Base-by-base conservation (phyloP, 2,797 vertebrate genomes). In the Chanos chanos region DNA sequence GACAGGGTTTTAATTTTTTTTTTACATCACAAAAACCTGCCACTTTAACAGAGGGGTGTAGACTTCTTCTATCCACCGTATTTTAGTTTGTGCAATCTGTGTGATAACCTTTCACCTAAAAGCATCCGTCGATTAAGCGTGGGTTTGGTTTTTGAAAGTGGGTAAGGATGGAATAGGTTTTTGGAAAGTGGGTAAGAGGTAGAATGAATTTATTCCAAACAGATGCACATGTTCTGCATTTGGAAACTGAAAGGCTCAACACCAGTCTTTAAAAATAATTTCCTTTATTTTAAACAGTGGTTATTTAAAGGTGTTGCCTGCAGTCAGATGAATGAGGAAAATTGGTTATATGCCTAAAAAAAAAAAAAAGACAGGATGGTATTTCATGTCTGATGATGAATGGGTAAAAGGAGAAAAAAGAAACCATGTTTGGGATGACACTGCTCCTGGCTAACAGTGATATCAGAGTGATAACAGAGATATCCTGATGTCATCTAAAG, bases 231-330 rank as follows among this genome's bases (percentile, higher is more conserved):
- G 1, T 31, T 34, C 19, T 4, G 7, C 28, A 50, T 40, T 27
- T 59, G 31, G 43, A 47, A 69, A 3, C 53, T 18, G 4, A 24
- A 9, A 5, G 8, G 45, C 5, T 3, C 28, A 39, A 4, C 10
- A 58, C 45, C 21, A 39, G 2, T 54, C 80, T 70, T 86, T 77
- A 86, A 89, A 89, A 88, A 89, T 85, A 88, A 77, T 82, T 78
- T 75, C 74, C 79, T 89, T 90, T 90, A 89, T 87, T 91, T 82
- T 78, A 73, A 64, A 77, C 73, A 79, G 81, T 85, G 78, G 72
- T 84, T 50, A 83, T 86, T 83, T 83, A 87, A 83, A 87, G 66
- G 76, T 76, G 72, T 70, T 63, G 77, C 48, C 70, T 82, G 77
- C 63, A 80, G 58, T 71, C 70, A 67, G 68, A 77, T 81, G 67